Evolutionary conservation across 2,888 invertebrate genomes (phyloP).

Genomic region (Dynastes hyllus): DNA sequence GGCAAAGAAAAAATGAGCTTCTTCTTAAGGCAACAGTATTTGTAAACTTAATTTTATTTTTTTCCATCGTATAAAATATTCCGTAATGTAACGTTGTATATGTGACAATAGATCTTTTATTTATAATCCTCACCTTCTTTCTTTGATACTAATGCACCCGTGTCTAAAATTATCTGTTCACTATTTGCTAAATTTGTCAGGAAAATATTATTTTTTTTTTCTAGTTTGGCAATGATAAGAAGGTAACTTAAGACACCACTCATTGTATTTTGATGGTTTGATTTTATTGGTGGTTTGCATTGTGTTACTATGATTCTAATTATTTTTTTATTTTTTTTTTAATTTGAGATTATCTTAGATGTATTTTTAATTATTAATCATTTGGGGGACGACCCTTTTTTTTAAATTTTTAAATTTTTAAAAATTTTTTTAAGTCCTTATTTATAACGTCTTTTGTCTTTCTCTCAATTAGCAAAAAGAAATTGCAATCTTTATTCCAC

Average conservation of each 20-base stretch:
- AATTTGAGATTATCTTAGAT: constrained; percentile 18
- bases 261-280: too few relatives aligned
- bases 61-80: background rate
- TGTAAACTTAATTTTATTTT: background rate
- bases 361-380: background rate
- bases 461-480: background rate
- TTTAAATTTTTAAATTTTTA: constrained; percentile 12
- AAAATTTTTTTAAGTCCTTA: constrained; percentile 7
- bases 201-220: too few relatives aligned
- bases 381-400: constrained; percentile 24
- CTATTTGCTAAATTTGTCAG: too few relatives aligned
- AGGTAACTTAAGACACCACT: too few relatives aligned
- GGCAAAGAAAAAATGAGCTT: background rate
- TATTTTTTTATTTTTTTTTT: background rate
- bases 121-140: background rate
- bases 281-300: too few relatives aligned
- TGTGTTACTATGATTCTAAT: background rate
- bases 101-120: background rate
- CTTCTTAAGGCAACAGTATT: background rate
- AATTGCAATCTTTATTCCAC: background rate
- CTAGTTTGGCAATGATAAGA: too few relatives aligned
- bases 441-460: background rate
- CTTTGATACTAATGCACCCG: too few relatives aligned
- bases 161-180: too few relatives aligned
- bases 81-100: constrained; percentile 3